phyloP scores from a whole-genome alignment of 2,113 vertebrate species.

The Cyrtonyx montezumae region DNA sequence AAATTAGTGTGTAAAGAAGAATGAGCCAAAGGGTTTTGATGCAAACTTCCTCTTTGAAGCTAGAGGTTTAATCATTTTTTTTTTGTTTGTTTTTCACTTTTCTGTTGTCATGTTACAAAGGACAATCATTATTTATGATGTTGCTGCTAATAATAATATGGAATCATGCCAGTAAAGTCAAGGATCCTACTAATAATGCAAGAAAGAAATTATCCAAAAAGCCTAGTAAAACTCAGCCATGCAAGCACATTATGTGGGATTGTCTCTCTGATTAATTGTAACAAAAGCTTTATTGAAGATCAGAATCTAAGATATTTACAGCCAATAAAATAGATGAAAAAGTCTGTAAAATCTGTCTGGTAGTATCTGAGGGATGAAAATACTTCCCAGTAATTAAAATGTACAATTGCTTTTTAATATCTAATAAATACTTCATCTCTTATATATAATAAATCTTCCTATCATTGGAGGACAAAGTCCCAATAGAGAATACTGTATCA shows the following conservation, averaged over 20 bases:
- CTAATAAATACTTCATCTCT: not conserved
- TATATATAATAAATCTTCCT: not conserved
- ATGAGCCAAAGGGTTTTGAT: not conserved
- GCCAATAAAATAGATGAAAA: not conserved
- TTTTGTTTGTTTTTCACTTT: not conserved
- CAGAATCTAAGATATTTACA: not conserved
- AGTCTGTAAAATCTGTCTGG: not conserved
- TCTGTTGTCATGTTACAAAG: not conserved
- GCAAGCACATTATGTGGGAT: not conserved
- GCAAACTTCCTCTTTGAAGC: not conserved
- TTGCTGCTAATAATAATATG: not conserved
- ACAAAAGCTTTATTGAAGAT: not conserved
- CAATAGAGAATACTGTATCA: not conserved
- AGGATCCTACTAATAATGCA: not conserved
- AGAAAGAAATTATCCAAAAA: not conserved
- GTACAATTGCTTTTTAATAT: not conserved
- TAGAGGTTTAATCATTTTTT: not conserved
- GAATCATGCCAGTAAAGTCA: not conserved
- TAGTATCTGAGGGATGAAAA: not conserved
- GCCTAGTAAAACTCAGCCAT: not conserved
- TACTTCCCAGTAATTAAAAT: not conserved
- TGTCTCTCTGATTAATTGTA: not conserved
- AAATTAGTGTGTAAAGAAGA: not conserved
- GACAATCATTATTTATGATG: not conserved
- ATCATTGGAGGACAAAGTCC: not conserved